phyloP scores from a whole-genome alignment of 2,113 vertebrate genomes.

The Hypanus sabinus region DNA sequence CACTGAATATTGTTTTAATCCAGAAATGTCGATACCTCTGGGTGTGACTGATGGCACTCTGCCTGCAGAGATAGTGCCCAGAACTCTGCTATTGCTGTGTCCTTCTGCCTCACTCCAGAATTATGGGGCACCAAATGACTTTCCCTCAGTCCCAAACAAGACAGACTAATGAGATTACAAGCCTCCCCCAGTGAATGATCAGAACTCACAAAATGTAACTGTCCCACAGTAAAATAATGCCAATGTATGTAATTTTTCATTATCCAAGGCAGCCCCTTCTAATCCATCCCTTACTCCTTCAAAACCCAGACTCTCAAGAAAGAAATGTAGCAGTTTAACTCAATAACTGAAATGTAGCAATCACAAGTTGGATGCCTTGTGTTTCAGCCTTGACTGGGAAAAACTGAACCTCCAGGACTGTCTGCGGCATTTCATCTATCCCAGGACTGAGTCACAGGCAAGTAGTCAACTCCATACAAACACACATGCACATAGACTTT shows the following conservation, averaged over 20 bases:
- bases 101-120: neutral
- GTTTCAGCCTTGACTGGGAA: conserved; percentile 46
- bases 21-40: neutral
- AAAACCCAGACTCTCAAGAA: neutral
- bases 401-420: conserved; percentile 44
- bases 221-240: neutral
- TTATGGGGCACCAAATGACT: neutral
- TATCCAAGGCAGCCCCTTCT: neutral
- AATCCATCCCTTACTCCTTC: neutral
- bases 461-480: conserved; percentile 39
- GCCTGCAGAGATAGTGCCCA: too few relatives aligned
- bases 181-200: too few relatives aligned
- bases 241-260: neutral
- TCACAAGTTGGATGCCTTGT: neutral
- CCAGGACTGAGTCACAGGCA: conserved; percentile 54
- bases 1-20: neutral
- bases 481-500: neutral
- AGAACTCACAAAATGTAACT: neutral
- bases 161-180: neutral
- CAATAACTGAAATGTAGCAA: neutral
- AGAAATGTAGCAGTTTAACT: neutral
- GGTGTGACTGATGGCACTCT: too few relatives aligned
- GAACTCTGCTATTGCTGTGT: too few relatives aligned
- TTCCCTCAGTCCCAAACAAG: neutral
- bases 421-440: conserved; percentile 47